A percentile compares a stretch with the other conserved stretches of the same genome.
Evolutionary conservation across 1,140 invertebrate genomes (phyloP).

Genomic region (Calosoma granatense): DNA sequence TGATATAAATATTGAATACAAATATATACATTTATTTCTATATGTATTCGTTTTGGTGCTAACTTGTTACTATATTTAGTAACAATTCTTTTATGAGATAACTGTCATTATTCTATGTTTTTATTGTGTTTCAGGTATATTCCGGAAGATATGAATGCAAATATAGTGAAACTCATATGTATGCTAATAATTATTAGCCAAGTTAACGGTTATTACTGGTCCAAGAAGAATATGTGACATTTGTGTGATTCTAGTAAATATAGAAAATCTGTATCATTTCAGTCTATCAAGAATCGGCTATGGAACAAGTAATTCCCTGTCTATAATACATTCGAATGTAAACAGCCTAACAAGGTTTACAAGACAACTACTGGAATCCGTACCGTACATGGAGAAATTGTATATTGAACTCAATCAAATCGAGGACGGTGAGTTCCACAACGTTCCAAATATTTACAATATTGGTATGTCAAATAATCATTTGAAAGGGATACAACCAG

Average conservation of each 20-base stretch:
- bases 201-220: too few species aligned
- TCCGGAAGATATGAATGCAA: too few species aligned
- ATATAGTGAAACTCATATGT: too few species aligned
- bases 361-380: background rate
- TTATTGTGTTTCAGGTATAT: too few species aligned
- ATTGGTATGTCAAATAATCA: background rate
- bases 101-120: too few species aligned
- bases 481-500: background rate
- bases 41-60: too few species aligned
- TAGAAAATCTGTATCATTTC: background rate
- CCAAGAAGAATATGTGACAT: too few species aligned
- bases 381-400: background rate
- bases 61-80: too few species aligned
- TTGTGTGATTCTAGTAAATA: background rate
- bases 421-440: background rate
- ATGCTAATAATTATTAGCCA: too few species aligned
- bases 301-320: background rate
- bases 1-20: too few species aligned
- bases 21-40: too few species aligned
- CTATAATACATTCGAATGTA: background rate
- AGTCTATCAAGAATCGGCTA: background rate
- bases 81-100: too few species aligned
- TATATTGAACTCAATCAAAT: background rate
- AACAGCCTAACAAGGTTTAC: background rate
- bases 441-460: background rate